Percentiles rank a stretch among this genome's conserved stretches.
Evolutionary conservation across 2,888 invertebrate genomes (phyloP).

Genomic region (Tipula unca): DNA sequence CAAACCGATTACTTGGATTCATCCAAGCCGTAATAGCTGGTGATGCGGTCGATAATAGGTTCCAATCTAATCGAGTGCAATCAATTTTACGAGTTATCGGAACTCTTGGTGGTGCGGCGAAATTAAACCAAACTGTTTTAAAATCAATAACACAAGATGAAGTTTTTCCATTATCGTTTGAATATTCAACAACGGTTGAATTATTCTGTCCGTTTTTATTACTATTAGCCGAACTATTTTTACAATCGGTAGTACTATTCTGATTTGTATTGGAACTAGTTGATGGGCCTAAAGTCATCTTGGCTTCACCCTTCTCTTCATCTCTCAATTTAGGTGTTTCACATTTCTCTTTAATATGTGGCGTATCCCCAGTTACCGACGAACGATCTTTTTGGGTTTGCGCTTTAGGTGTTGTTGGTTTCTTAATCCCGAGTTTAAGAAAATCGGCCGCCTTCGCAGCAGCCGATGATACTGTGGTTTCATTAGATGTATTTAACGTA

Average conservation of each 20-base stretch:
- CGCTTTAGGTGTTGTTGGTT: conserved; percentile 50
- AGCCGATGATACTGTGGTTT: conserved; percentile 1
- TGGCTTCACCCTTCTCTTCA: background rate
- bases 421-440: conserved; percentile 42
- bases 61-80: conserved; percentile 92
- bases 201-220: background rate
- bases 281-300: background rate
- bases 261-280: background rate
- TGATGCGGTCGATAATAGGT: conserved; percentile 87
- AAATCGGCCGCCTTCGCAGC: conserved; percentile 31
- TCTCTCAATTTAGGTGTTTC: background rate
- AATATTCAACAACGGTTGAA: conserved; percentile 24
- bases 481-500: background rate
- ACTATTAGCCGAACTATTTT: background rate
- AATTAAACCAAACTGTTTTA: conserved; percentile 92
- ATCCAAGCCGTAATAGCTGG: conserved; percentile 98
- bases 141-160: conserved; percentile 84
- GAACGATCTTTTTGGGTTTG: conserved; percentile 50
- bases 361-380: background rate
- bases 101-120: conserved; percentile 91
- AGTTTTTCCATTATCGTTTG: conserved; percentile 63
- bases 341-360: background rate
- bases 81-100: conserved; percentile 92
- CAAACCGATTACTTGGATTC: conserved; percentile 88
- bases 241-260: background rate